Percentiles rank a stretch among this genome's conserved stretches.
These are phyloP conservation scores for Ceratothoa steindachneri DNA, from an alignment of 2,888 invertebrate genomes.

Conservation along the genomic window DNA sequence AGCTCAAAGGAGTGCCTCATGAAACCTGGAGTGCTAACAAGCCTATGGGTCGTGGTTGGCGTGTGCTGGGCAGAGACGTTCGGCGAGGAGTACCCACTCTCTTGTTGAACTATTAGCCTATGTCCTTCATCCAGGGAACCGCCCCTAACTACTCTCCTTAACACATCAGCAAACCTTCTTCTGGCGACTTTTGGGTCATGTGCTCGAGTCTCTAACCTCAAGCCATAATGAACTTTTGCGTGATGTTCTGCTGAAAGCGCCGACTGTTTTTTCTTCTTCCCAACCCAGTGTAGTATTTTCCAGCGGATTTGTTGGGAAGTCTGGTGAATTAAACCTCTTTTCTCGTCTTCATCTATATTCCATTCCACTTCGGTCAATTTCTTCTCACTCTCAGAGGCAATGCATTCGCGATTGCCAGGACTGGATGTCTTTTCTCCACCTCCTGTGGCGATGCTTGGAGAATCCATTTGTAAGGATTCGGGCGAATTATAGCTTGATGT, in stretches of 20 bases:
- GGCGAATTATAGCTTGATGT: background rate
- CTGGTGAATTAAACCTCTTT: constrained; percentile 24
- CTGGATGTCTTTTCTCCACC: background rate
- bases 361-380: background rate
- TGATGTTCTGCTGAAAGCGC: constrained; percentile 34
- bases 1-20: constrained; percentile 38
- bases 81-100: constrained; percentile 45
- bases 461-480: background rate
- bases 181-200: constrained; percentile 31
- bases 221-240: constrained; percentile 36
- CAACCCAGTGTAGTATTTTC: constrained; percentile 38
- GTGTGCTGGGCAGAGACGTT: constrained; percentile 44
- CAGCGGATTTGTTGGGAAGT: constrained; percentile 35
- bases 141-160: constrained; percentile 31
- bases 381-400: constrained; percentile 16
- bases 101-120: constrained; percentile 35
- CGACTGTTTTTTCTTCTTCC: constrained; percentile 29
- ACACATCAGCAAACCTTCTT: constrained; percentile 34
- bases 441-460: background rate
- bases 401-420: background rate
- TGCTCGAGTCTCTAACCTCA: constrained; percentile 26
- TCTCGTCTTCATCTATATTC: constrained; percentile 15
- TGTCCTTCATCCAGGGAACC: constrained; percentile 44
- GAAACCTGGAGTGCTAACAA: constrained; percentile 30
- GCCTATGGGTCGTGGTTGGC: constrained; percentile 38